Conservation (phyloP, 2,113 vertebrate species). For the Ramphastos sulfuratus region DNA sequence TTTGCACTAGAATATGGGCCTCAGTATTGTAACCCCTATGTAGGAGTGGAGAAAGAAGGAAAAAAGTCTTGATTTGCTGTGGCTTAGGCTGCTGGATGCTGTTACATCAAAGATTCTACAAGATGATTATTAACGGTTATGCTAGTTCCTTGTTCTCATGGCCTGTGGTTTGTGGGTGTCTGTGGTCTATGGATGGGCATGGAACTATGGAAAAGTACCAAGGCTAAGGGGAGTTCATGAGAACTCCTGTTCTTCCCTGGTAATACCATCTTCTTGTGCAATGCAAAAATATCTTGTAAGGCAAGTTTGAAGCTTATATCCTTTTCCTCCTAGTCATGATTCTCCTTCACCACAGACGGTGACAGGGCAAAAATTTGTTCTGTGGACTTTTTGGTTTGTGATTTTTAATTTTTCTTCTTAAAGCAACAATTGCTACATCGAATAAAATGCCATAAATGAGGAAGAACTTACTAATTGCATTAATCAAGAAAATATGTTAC, state of each 20-base stretch:
- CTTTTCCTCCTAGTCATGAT: neutral
- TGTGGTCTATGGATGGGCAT: neutral
- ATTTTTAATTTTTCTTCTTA: neutral
- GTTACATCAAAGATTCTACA: neutral
- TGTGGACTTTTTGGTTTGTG: neutral
- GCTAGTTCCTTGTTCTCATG: neutral
- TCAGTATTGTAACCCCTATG: neutral
- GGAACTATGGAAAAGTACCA: neutral
- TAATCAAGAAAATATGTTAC: neutral
- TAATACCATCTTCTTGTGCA: neutral
- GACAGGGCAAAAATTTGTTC: neutral
- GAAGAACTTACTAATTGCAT: neutral
- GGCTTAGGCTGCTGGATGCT: conserved; percentile 4
- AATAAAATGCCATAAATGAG: neutral
- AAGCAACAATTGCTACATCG: neutral
- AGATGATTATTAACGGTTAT: neutral
- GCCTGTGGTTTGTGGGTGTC: neutral
- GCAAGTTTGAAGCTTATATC: neutral
- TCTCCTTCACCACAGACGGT: neutral
- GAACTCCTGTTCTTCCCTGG: neutral
- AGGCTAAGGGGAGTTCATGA: neutral
- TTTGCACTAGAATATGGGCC: neutral
- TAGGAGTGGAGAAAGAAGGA: neutral
- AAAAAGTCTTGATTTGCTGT: neutral
- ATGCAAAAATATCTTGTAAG: neutral